Percentiles rank a stretch among this genome's conserved stretches.
Conservation (phyloP, 35 echinoderm and acorn worm genomes). For the Strongylocentrotus purpuratus region DNA sequence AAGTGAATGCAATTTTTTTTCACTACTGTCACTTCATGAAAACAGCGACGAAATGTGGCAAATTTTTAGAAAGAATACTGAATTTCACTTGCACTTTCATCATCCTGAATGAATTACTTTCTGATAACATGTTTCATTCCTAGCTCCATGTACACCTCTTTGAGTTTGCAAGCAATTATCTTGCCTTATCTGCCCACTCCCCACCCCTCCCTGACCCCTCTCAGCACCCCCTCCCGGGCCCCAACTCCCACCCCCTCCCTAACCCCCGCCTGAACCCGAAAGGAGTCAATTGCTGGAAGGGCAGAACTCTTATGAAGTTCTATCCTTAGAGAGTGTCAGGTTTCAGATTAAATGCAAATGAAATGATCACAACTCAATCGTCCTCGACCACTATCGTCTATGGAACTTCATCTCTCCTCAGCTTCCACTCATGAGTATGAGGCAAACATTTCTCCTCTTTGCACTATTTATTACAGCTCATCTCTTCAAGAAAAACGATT, state of each 20-base stretch:
- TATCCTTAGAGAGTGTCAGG: background rate
- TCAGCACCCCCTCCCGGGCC: background rate
- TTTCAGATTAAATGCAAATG: constrained; percentile 19
- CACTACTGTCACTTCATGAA: too few relatives aligned
- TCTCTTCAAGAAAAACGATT: background rate
- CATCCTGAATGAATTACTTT: too few relatives aligned
- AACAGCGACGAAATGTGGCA: too few relatives aligned
- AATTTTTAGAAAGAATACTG: too few relatives aligned
- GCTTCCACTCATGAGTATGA: background rate
- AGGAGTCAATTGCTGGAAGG: background rate
- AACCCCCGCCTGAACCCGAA: background rate
- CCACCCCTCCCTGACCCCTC: background rate
- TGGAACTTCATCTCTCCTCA: background rate
- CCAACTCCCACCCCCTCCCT: background rate
- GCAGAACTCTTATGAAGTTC: background rate
- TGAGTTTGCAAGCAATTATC: too few relatives aligned
- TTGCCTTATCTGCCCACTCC: too few relatives aligned
- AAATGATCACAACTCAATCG: constrained; percentile 4
- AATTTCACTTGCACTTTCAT: too few relatives aligned
- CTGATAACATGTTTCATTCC: too few relatives aligned
- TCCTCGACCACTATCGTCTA: background rate
- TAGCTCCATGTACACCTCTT: too few relatives aligned
- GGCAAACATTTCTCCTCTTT: background rate
- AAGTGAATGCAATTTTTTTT: too few relatives aligned
- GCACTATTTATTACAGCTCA: background rate